Conservation (phyloP, 1,140 invertebrate species). For the Aethina tumida region DNA sequence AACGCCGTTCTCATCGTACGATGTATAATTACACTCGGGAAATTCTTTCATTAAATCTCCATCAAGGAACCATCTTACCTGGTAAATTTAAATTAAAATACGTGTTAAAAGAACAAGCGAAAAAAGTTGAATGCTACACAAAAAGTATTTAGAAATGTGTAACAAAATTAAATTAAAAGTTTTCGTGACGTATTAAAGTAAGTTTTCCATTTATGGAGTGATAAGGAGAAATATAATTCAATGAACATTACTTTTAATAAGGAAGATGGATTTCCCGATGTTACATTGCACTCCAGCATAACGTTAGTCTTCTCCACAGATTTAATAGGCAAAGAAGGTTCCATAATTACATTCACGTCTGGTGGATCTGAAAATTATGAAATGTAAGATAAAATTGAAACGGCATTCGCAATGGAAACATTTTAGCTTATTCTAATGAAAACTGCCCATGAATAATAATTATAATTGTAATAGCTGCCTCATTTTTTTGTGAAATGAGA, state of each 20-base stretch:
- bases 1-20: constrained; percentile 26
- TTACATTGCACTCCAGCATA: constrained; percentile 69
- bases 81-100: too few species aligned
- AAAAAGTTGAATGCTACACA: constrained; percentile 4
- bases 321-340: constrained; percentile 61
- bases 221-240: too few species aligned
- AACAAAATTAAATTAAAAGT: background rate
- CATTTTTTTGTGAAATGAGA: too few species aligned
- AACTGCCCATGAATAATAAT: too few species aligned
- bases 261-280: constrained; percentile 53
- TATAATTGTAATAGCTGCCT: too few species aligned
- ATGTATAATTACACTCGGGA: constrained; percentile 64
- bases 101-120: background rate
- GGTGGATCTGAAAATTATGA: constrained; percentile 52
- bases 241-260: constrained; percentile 56
- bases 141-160: constrained; percentile 1
- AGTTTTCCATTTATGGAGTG: constrained; percentile 2
- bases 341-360: constrained; percentile 64
- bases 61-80: constrained; percentile 62
- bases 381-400: background rate
- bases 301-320: constrained; percentile 73
- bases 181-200: constrained; percentile 2
- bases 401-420: too few species aligned
- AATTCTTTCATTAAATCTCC: constrained; percentile 73
- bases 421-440: background rate